These are phyloP conservation scores for Nesoenas mayeri DNA, from an alignment of 2,113 vertebrate species.

Conservation along the genomic window DNA sequence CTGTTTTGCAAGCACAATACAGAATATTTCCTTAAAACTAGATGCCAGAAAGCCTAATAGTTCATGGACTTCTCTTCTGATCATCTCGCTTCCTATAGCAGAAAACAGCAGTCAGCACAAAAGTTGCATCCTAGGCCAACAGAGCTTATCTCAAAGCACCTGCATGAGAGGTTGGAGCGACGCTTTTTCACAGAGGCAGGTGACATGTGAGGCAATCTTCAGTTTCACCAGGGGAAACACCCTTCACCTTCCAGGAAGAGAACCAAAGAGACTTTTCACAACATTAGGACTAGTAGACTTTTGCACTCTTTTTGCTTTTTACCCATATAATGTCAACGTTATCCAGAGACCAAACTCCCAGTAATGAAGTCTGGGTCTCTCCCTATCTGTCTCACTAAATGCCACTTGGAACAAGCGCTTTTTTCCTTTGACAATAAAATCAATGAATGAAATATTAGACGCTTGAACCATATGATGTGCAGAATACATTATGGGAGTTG, in stretches of 20 bases:
- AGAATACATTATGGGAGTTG: slow-evolving; percentile 72
- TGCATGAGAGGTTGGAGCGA: neutral
- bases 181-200: neutral
- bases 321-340: slow-evolving; percentile 35
- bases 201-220: neutral
- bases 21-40: neutral
- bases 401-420: slow-evolving; percentile 77
- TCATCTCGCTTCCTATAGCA: neutral
- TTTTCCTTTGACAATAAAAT: slow-evolving; percentile 83
- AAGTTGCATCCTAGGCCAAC: neutral
- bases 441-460: slow-evolving; percentile 81
- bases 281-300: neutral
- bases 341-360: slow-evolving; percentile 43
- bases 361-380: slow-evolving; percentile 76
- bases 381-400: slow-evolving; percentile 75
- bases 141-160: neutral
- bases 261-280: neutral
- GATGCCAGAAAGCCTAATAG: neutral
- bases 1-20: neutral
- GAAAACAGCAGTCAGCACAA: neutral
- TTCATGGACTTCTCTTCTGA: neutral
- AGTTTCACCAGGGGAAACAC: neutral
- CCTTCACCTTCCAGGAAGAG: neutral
- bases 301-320: slow-evolving; percentile 24
- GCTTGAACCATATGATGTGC: slow-evolving; percentile 47